Evolutionary conservation across 2,113 vertebrate species (phyloP).

Genomic region (Scytalopus superciliaris): DNA sequence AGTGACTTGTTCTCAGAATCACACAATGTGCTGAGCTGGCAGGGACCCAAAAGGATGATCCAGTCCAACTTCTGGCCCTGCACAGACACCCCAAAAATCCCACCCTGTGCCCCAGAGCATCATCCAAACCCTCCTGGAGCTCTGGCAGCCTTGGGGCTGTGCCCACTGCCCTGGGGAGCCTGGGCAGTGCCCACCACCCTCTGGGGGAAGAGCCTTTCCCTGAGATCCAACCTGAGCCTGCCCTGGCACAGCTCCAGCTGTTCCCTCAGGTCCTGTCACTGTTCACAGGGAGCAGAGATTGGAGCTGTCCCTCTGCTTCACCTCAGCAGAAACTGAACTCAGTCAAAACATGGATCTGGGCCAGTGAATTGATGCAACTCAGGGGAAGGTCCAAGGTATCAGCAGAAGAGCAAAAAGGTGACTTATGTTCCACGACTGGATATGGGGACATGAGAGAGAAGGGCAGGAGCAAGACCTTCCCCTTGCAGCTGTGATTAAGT

Average conservation of each 20-base stretch:
- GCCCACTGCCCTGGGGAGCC: neutral
- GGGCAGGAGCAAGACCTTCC: neutral
- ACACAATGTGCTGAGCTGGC: fast-evolving
- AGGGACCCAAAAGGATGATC: fast-evolving
- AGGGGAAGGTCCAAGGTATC: neutral
- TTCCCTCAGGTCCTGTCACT: neutral
- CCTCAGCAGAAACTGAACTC: neutral
- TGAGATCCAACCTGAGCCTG: neutral
- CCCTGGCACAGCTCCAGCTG: neutral
- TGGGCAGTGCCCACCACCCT: neutral
- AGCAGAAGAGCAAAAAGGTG: neutral
- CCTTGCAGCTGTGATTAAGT: neutral
- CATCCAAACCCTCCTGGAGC: neutral
- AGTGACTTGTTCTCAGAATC: neutral
- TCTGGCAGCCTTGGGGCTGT: neutral
- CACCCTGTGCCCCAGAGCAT: neutral
- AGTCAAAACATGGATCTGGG: fast-evolving
- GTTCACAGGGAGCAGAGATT: fast-evolving
- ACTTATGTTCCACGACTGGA: neutral
- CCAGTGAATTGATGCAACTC: neutral
- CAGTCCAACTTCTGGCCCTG: neutral
- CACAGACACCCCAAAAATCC: neutral
- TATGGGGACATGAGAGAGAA: neutral
- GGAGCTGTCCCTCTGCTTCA: neutral
- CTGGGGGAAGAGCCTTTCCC: neutral